These are phyloP conservation scores for Phallusia fumigata DNA, from an alignment of 23 tunicate species.

Conservation along the genomic window DNA sequence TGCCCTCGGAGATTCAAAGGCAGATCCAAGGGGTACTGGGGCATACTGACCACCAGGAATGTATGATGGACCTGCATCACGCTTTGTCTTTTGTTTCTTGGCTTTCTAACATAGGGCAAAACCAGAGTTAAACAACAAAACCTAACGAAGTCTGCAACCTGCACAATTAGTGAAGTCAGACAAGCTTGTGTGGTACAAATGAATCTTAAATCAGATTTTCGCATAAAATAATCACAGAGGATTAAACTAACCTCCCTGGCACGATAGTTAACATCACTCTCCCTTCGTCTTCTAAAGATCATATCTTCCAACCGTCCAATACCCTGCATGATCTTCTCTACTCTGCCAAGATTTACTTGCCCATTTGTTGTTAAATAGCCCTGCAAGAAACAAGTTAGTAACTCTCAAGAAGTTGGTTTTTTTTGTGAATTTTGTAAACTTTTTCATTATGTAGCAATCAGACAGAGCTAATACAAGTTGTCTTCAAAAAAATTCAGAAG, in stretches of 20 bases:
- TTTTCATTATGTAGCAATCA: neutral
- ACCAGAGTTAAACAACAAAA: neutral
- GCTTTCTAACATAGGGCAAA: slow-evolving; percentile 50
- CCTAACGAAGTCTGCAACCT: too few species aligned
- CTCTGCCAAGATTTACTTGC: slow-evolving; percentile 52
- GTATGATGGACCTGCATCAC: slow-evolving; percentile 40
- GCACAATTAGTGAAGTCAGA: too few species aligned
- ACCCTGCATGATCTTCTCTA: slow-evolving; percentile 88
- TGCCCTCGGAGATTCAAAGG: slow-evolving; percentile 32
- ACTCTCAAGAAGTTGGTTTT: too few species aligned
- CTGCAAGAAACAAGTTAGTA: slow-evolving; percentile 11
- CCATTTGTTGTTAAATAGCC: slow-evolving; percentile 89
- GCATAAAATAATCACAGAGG: neutral
- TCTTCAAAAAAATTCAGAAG: neutral
- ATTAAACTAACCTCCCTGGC: slow-evolving; percentile 56
- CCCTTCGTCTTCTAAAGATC: slow-evolving; percentile 79
- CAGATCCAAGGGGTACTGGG: slow-evolving; percentile 74
- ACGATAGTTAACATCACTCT: slow-evolving; percentile 67
- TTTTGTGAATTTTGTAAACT: neutral
- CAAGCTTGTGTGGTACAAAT: too few species aligned
- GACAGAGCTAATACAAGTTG: slow-evolving; percentile 8
- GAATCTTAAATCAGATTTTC: neutral
- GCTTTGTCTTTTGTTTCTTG: slow-evolving; percentile 33
- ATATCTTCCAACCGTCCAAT: slow-evolving; percentile 92
- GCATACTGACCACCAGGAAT: slow-evolving; percentile 78